phyloP scores from a whole-genome alignment of 2,888 invertebrate genomes.

The Pristionchus arcanus region DNA sequence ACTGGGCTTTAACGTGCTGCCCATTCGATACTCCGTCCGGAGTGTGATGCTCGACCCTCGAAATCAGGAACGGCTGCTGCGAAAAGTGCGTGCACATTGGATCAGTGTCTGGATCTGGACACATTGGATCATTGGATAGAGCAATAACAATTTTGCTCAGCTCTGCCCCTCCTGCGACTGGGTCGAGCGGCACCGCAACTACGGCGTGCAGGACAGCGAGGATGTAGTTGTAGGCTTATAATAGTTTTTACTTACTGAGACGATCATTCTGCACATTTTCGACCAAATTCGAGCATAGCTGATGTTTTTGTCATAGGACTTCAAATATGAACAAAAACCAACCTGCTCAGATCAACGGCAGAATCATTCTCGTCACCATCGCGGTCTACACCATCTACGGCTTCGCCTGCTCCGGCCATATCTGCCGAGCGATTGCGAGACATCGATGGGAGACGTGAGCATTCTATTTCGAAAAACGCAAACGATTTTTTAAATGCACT shows the following conservation, averaged over 20 bases:
- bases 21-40: not conserved
- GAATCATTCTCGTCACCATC: not conserved
- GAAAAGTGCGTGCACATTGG: not conserved
- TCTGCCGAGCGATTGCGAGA: not conserved
- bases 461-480: not conserved
- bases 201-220: not conserved
- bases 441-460: not conserved
- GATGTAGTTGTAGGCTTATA: not conserved
- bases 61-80: not conserved
- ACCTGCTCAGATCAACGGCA: not conserved
- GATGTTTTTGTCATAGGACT: too few species aligned
- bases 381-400: not conserved
- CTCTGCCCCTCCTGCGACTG: not conserved
- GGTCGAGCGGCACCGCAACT: not conserved
- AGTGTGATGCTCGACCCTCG: not conserved
- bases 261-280: too few species aligned
- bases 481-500: too few species aligned
- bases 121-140: too few species aligned
- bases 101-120: too few species aligned
- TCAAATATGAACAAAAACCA: too few species aligned
- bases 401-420: not conserved
- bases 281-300: too few species aligned
- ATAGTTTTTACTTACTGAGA: too few species aligned
- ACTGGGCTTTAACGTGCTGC: not conserved
- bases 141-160: too few species aligned